These are phyloP conservation scores for Hirundichthys speculiger DNA, from an alignment of 2,113 vertebrate species.

Conservation along the genomic window DNA sequence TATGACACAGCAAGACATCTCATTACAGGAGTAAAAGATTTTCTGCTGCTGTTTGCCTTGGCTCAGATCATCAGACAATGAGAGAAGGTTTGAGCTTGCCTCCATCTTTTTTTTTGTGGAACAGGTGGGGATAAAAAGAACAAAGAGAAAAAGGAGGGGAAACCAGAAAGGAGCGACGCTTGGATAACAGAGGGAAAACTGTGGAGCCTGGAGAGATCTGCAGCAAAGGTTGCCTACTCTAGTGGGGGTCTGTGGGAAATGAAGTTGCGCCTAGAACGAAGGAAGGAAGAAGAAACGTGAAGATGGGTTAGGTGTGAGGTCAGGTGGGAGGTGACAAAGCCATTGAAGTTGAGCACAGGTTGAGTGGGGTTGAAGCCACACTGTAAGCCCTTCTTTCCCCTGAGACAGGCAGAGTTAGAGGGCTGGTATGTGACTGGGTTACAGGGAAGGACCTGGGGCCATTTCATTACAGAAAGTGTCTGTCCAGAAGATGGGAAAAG, in stretches of 20 bases:
- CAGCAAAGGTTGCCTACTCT: slow-evolving; percentile 34
- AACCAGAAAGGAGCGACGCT: slow-evolving; percentile 26
- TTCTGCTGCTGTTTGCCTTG: slow-evolving; percentile 61
- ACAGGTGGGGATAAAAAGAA: slow-evolving; percentile 31
- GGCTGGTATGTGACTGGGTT: slow-evolving; percentile 72
- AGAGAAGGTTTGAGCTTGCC: slow-evolving; percentile 50
- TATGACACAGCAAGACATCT: slow-evolving; percentile 70
- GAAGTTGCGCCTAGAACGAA: slow-evolving; percentile 64
- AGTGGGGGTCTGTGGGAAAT: slow-evolving; percentile 58
- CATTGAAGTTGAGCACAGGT: slow-evolving; percentile 73
- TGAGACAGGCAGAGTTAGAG: slow-evolving; percentile 73
- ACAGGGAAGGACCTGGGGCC: slow-evolving; percentile 79
- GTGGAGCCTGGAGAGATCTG: slow-evolving; percentile 28
- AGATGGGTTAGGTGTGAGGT: slow-evolving; percentile 55
- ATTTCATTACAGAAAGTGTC: slow-evolving; percentile 87
- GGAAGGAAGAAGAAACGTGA: slow-evolving; percentile 55
- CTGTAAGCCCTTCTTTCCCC: slow-evolving; percentile 74
- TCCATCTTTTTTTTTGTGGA: slow-evolving; percentile 29
- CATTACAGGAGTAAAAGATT: slow-evolving; percentile 67
- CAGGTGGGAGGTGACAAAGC: slow-evolving; percentile 67
- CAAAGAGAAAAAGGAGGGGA: slow-evolving; percentile 9
- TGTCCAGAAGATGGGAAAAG: slow-evolving; percentile 84
- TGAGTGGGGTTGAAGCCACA: slow-evolving; percentile 76
- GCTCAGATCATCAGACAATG: slow-evolving; percentile 57
- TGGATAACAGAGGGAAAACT: slow-evolving; percentile 44